Conservation (phyloP, 2,113 vertebrate species). For the Myiozetetes cayanensis region DNA sequence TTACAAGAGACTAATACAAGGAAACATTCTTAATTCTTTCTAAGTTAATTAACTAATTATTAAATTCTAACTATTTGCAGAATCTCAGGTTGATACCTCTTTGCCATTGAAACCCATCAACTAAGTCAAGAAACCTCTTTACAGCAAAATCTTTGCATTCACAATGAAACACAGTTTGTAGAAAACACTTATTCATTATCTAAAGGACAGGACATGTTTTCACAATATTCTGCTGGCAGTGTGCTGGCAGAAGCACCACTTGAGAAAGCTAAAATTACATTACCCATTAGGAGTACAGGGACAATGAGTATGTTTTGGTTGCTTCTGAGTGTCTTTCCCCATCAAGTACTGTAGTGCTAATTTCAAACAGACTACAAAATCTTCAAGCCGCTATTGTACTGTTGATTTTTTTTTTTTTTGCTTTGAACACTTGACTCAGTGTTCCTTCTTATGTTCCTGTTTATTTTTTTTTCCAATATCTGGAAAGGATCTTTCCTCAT, state of each 20-base stretch:
- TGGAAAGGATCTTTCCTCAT: background rate
- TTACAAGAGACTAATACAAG: background rate
- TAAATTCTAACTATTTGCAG: background rate
- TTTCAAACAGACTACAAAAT: background rate
- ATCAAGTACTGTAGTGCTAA: background rate
- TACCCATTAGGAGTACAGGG: background rate
- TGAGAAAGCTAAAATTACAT: background rate
- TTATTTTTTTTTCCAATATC: background rate
- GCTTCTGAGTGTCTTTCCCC: background rate
- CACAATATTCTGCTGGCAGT: background rate
- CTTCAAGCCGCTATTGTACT: background rate
- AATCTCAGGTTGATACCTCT: background rate
- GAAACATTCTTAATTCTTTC: background rate
- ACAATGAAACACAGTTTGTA: background rate
- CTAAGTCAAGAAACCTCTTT: background rate
- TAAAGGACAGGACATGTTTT: background rate
- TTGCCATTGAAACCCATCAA: background rate
- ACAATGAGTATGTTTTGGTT: background rate
- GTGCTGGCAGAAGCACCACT: background rate
- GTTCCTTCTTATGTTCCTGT: background rate
- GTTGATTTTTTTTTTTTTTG: background rate
- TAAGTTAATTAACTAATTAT: background rate
- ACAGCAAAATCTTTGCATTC: background rate
- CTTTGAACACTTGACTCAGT: background rate
- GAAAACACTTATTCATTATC: background rate